A percentile compares a stretch with the other conserved stretches of the same genome.
Evolutionary conservation across 2,797 vertebrate species (phyloP).

Genomic region (Lepilemur ruficaudatus): DNA sequence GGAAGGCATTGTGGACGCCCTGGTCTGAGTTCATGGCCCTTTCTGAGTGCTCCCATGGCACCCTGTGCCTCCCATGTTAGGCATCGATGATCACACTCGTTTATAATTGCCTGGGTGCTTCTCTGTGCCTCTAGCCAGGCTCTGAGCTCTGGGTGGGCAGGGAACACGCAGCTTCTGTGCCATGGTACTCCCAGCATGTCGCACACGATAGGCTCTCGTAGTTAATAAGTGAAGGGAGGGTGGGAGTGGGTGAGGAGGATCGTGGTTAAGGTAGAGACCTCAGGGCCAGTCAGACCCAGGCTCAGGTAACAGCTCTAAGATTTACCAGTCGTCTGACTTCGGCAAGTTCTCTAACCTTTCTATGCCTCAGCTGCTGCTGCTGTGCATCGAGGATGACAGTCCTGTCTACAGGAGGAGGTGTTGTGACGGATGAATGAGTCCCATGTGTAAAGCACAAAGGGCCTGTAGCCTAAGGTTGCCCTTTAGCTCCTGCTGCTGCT

Average conservation of each 20-base stretch:
- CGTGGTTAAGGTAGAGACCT: background rate
- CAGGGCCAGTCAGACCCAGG: background rate
- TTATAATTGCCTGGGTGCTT: background rate
- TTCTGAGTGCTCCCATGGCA: background rate
- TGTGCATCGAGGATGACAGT: fast-evolving
- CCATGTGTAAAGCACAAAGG: background rate
- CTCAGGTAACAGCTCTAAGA: background rate
- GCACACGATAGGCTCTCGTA: background rate
- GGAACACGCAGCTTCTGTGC: background rate
- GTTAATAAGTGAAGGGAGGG: background rate
- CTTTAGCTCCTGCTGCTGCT: background rate
- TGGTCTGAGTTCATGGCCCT: background rate
- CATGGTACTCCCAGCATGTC: background rate
- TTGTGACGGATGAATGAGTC: fast-evolving
- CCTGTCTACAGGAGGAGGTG: background rate
- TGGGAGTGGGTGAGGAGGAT: background rate
- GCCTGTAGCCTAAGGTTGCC: fast-evolving
- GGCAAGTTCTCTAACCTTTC: background rate
- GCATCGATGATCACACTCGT: background rate
- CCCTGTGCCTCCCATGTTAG: fast-evolving
- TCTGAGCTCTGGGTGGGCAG: background rate
- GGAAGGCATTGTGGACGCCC: background rate
- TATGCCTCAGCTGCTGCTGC: background rate
- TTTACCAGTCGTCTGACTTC: background rate
- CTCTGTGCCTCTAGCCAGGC: background rate